phyloP scores from a whole-genome alignment of 2,888 invertebrate species.

The Hyppa rectilinea region DNA sequence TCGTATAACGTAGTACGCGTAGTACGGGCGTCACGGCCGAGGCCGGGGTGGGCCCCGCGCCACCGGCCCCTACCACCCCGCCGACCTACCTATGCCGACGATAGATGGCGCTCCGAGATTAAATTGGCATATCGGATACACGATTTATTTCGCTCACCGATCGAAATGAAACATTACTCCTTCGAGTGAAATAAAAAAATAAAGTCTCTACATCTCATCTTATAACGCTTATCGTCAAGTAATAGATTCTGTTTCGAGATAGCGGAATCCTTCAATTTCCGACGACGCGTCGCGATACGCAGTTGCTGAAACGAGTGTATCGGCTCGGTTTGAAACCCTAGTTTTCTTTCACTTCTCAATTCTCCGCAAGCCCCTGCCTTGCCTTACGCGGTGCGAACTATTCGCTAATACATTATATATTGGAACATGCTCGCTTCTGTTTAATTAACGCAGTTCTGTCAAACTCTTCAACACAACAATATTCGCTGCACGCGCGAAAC shows the following conservation, averaged over 20 bases:
- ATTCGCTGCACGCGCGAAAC: slow-evolving; percentile 47
- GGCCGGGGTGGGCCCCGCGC: slow-evolving; percentile 56
- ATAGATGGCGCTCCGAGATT: slow-evolving; percentile 85
- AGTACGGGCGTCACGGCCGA: slow-evolving; percentile 72
- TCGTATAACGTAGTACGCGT: slow-evolving; percentile 78
- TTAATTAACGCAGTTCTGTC: slow-evolving; percentile 51
- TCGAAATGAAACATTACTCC: slow-evolving; percentile 75
- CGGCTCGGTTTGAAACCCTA: slow-evolving; percentile 64
- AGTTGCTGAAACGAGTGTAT: slow-evolving; percentile 53
- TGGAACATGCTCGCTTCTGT: slow-evolving; percentile 65
- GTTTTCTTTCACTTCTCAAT: slow-evolving; percentile 79
- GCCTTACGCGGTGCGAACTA: slow-evolving; percentile 74
- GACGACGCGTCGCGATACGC: slow-evolving; percentile 50
- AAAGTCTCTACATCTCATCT: slow-evolving; percentile 48
- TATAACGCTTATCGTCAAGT: slow-evolving; percentile 61
- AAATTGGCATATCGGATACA: slow-evolving; percentile 83
- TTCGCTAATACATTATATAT: slow-evolving; percentile 79
- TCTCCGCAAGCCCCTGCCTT: slow-evolving; percentile 71
- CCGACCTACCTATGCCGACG: slow-evolving; percentile 71
- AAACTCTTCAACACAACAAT: slow-evolving; percentile 32
- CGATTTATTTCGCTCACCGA: slow-evolving; percentile 76
- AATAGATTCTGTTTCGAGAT: slow-evolving; percentile 66
- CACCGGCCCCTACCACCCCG: slow-evolving; percentile 48
- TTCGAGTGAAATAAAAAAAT: slow-evolving; percentile 67
- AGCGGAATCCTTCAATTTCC: slow-evolving; percentile 68